Evolutionary conservation across 2,113 vertebrate species (phyloP).

Genomic region (Acinonyx jubatus): DNA sequence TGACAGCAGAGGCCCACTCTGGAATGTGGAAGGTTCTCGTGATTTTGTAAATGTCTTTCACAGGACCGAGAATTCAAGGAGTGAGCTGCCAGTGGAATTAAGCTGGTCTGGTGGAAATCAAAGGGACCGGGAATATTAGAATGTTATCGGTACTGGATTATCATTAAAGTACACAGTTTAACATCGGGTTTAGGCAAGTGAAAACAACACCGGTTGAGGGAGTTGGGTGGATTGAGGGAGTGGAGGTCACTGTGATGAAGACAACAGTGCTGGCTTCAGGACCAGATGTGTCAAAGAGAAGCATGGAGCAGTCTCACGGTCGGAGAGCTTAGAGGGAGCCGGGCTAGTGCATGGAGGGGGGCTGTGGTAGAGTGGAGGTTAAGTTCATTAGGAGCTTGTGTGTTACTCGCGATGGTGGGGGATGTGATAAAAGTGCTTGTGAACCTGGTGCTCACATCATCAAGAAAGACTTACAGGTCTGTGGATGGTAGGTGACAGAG

Average conservation of each 20-base stretch:
- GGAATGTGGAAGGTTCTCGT: neutral
- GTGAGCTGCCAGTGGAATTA: neutral
- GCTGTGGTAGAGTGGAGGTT: neutral
- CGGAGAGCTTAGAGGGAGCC: neutral
- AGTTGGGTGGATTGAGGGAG: neutral
- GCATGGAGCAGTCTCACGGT: neutral
- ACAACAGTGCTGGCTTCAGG: neutral
- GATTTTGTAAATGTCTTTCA: neutral
- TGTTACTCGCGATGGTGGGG: neutral
- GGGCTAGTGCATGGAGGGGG: too few species aligned
- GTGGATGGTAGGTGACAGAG: neutral
- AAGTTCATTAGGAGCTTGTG: neutral
- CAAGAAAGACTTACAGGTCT: neutral
- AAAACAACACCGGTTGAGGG: neutral
- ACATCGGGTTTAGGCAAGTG: neutral
- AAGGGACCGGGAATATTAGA: neutral
- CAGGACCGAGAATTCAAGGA: neutral
- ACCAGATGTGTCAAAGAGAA: neutral
- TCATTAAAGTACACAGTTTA: neutral
- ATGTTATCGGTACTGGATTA: neutral
- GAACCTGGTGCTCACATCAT: neutral
- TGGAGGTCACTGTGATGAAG: neutral
- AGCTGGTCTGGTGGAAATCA: neutral
- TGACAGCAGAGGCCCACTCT: neutral
- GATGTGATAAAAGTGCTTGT: neutral